These are phyloP conservation scores for Neolamprologus ventralis DNA, from an alignment of 2,113 vertebrate species.

Conservation along the genomic window DNA sequence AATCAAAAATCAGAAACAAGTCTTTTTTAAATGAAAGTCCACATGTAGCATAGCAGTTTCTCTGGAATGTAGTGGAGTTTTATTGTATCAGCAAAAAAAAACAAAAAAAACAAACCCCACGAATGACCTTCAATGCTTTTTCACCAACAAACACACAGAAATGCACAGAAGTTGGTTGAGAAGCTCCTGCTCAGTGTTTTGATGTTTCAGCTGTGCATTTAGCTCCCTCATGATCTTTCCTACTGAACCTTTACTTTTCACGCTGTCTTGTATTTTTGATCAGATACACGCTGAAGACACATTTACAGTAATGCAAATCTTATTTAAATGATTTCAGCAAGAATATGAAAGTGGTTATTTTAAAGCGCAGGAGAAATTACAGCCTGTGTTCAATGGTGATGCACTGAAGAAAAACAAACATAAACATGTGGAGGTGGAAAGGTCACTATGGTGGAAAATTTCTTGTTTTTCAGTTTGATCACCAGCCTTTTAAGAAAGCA, in stretches of 20 bases:
- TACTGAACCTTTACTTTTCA: neutral
- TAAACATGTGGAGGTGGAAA: neutral
- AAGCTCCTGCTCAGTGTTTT: neutral
- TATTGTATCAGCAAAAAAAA: neutral
- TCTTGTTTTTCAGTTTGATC: neutral
- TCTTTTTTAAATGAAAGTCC: neutral
- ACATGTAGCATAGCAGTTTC: neutral
- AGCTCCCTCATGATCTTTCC: neutral
- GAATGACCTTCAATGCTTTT: neutral
- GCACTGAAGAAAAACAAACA: no score
- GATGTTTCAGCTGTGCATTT: neutral
- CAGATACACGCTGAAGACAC: neutral
- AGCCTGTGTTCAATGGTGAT: neutral
- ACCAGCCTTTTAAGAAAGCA: neutral
- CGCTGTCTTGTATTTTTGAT: neutral
- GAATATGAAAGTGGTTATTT: neutral
- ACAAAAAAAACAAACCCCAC: accelerated
- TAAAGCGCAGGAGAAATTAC: neutral
- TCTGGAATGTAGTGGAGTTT: neutral
- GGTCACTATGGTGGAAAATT: neutral
- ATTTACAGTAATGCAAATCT: neutral
- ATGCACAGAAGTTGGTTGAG: neutral
- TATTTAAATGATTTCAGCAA: slow-evolving; percentile 4
- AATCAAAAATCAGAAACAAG: neutral
- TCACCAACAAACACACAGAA: neutral